Evolutionary conservation across 2,797 vertebrate species (phyloP).

Genomic region (Urosaurus nigricauda): DNA sequence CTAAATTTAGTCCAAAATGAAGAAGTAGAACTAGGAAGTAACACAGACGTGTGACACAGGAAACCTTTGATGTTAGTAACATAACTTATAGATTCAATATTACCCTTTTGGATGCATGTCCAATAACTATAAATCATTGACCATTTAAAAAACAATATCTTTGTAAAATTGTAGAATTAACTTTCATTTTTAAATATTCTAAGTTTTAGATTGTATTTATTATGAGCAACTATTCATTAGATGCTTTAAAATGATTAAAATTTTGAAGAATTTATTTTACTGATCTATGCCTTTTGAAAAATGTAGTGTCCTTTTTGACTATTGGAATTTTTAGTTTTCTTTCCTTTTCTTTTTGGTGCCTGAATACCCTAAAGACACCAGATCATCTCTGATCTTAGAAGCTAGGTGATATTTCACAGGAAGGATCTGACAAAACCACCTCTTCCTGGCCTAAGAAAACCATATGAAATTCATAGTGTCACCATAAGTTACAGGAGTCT

Average conservation of each 20-base stretch:
- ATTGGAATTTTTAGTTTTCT: neutral
- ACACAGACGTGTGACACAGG: neutral
- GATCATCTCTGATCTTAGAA: too few species aligned
- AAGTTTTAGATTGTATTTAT: neutral
- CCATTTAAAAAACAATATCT: neutral
- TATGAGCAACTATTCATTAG: neutral
- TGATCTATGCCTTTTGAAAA: neutral
- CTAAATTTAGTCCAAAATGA: constrained; percentile 2
- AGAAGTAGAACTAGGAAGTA: constrained; percentile 2
- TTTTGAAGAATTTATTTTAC: neutral
- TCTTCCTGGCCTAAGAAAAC: too few species aligned
- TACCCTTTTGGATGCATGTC: neutral
- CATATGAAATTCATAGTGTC: too few species aligned
- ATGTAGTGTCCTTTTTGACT: neutral
- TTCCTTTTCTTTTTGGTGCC: neutral
- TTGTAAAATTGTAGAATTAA: neutral
- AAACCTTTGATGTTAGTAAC: neutral
- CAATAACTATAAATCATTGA: neutral
- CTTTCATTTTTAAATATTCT: neutral
- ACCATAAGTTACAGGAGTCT: too few species aligned
- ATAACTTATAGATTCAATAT: neutral
- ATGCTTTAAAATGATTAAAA: neutral
- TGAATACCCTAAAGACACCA: too few species aligned
- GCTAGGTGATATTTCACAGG: too few species aligned
- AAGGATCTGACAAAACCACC: too few species aligned